A percentile compares a stretch with the other conserved stretches of the same genome.
Evolutionary conservation across 2,888 invertebrate genomes (phyloP).

Genomic region (Oxystoma pomonae): DNA sequence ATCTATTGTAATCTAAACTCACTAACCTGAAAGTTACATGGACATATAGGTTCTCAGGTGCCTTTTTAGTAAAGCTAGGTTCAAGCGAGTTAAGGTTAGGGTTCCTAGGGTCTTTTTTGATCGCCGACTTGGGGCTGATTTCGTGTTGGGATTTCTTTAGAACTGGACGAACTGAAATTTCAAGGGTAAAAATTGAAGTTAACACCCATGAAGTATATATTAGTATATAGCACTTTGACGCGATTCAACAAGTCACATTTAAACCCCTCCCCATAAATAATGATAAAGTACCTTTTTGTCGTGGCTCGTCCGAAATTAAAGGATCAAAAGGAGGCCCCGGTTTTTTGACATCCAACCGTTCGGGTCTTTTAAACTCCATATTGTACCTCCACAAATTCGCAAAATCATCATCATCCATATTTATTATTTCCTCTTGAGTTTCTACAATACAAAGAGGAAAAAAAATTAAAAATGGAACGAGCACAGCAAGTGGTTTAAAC

Average conservation of each 20-base stretch:
- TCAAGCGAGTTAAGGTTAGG: background rate
- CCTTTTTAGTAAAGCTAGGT: background rate
- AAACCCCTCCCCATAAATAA: background rate
- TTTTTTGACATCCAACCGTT: slow-evolving; percentile 90
- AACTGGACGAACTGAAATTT: background rate
- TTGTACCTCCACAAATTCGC: slow-evolving; percentile 60
- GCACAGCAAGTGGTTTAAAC: too few species aligned
- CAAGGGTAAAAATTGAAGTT: background rate
- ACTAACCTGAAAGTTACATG: background rate
- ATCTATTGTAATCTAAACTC: too few species aligned
- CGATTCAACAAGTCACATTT: too few species aligned
- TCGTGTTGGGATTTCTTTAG: background rate
- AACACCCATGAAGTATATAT: too few species aligned
- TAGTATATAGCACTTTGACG: too few species aligned
- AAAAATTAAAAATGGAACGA: slow-evolving; percentile 3
- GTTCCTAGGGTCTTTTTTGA: background rate
- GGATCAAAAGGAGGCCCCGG: slow-evolving; percentile 82
- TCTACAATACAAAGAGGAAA: slow-evolving; percentile 15
- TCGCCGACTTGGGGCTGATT: background rate
- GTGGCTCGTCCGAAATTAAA: slow-evolving; percentile 48
- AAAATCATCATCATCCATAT: slow-evolving; percentile 45
- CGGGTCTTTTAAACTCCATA: slow-evolving; percentile 81
- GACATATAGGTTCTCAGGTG: background rate
- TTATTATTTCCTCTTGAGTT: slow-evolving; percentile 18
- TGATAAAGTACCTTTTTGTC: slow-evolving; percentile 23